phyloP scores from a whole-genome alignment of 1,140 invertebrate genomes.

The Zaprionus ghesquierei region DNA sequence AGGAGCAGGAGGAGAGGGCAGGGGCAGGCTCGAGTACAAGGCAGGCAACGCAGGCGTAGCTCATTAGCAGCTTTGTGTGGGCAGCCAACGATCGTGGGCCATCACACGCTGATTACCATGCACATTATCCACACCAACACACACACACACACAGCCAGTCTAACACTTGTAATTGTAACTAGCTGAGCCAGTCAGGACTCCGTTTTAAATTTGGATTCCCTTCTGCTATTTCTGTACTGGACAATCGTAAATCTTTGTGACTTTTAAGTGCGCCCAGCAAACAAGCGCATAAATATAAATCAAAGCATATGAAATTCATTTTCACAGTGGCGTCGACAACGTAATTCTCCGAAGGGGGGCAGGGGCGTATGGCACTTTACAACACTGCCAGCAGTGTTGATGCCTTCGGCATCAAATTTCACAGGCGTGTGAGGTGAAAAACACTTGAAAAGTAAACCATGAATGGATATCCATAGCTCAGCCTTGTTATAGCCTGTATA shows the following conservation, averaged over 20 bases:
- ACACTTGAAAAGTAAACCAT: slow-evolving; percentile 8
- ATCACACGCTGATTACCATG: slow-evolving; percentile 64
- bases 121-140: slow-evolving; percentile 29
- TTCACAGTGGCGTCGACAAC: slow-evolving; percentile 41
- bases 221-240: slow-evolving; percentile 5
- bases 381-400: slow-evolving; percentile 7
- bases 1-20: background rate
- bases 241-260: slow-evolving; percentile 53
- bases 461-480: background rate
- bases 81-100: slow-evolving; percentile 43
- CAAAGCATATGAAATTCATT: slow-evolving; percentile 59
- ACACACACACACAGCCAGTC: background rate
- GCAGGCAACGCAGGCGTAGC: slow-evolving; percentile 6
- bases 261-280: slow-evolving; percentile 34
- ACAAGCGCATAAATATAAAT: slow-evolving; percentile 62
- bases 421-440: background rate
- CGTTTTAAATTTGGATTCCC: background rate
- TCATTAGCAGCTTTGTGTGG: slow-evolving; percentile 62
- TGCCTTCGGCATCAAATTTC: slow-evolving; percentile 40
- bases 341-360: background rate
- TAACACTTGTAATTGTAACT: slow-evolving; percentile 23
- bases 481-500: background rate
- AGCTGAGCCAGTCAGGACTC: slow-evolving; percentile 27
- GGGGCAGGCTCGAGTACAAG: no score
- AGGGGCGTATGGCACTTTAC: slow-evolving; percentile 28